phyloP scores from a whole-genome alignment of 2,113 vertebrate species.

The Parotia lawesii region DNA sequence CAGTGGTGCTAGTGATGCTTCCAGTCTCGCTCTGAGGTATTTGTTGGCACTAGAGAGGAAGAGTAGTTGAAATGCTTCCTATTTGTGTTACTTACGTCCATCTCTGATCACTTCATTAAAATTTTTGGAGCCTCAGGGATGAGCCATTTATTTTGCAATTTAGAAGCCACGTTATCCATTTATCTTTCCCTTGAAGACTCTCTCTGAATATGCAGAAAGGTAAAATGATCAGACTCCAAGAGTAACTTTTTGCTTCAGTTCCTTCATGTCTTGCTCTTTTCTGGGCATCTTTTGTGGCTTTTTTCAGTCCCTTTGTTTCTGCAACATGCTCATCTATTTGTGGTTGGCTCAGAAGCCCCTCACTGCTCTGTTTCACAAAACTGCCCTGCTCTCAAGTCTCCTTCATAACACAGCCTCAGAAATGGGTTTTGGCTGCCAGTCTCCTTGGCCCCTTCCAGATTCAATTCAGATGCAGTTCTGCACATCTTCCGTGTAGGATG shows the following conservation, averaged over 20 bases:
- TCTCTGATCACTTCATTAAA: neutral
- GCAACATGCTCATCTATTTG: accelerated
- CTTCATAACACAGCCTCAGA: neutral
- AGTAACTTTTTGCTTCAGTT: neutral
- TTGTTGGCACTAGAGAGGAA: neutral
- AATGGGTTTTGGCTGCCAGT: neutral
- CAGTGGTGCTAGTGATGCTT: neutral
- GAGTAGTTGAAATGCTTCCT: neutral
- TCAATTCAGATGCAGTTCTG: neutral
- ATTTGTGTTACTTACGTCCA: neutral
- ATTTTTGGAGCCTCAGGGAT: neutral
- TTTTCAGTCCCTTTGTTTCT: neutral
- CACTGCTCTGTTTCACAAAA: neutral
- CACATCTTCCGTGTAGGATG: neutral
- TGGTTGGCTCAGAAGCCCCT: neutral
- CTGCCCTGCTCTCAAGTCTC: neutral
- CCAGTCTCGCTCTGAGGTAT: neutral
- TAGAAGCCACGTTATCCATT: neutral
- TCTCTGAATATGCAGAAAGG: neutral
- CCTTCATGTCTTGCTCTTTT: neutral
- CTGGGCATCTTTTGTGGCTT: neutral
- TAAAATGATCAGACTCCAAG: neutral
- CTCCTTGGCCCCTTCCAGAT: neutral
- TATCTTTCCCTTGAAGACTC: neutral
- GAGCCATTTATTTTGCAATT: neutral